Base-by-base conservation (phyloP, 2,888 invertebrate genomes). In the Vanessa cardui region DNA sequence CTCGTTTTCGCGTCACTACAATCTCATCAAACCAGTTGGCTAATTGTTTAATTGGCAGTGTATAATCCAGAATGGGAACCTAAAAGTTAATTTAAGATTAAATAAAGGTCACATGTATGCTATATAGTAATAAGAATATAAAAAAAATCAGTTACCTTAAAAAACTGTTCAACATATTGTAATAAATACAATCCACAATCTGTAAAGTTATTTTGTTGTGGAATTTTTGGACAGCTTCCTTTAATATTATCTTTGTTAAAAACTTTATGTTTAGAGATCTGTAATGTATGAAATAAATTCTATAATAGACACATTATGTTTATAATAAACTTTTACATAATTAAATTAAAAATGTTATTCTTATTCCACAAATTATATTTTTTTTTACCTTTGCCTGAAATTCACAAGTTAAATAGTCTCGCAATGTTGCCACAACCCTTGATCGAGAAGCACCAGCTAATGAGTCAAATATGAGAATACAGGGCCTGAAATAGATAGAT, bases 111-210 rank as follows among this genome's bases (percentile, higher is more conserved):
- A 31, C 64, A 8, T 39, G 33, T 52, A 4, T 52, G 12, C 12
- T 3, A 15, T 16, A 7, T 33, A 54, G 1, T 16, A 54, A 54
- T 15, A 12, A 39, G 12, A 39, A n/a, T 2, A 56, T 39, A 46
- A 49, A 44, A 61, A 44, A 39, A 2, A 44, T 44, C 58, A 65
- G 78, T 79, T 85, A 97, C 97, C 94, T 96, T 95, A 87, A 99
- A 98, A 91, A 99, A 99, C 70, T 96, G 96, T 90, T 99, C 99
- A 6, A 98, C 98, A 93, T 99, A 99, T 85, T 99, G 98, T 64
- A 99, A 92, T 69, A 99, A 93, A 88, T 97, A 99, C 16, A 99
- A 93, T 0, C 99, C 99, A 89, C 99, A 99, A 86, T 99, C 99
- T 50, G 97, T 97, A 83, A 96, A 98, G 93, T 99, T 99, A 74